Conservation (phyloP, 2,797 vertebrate species). For the Bufotes viridis region DNA sequence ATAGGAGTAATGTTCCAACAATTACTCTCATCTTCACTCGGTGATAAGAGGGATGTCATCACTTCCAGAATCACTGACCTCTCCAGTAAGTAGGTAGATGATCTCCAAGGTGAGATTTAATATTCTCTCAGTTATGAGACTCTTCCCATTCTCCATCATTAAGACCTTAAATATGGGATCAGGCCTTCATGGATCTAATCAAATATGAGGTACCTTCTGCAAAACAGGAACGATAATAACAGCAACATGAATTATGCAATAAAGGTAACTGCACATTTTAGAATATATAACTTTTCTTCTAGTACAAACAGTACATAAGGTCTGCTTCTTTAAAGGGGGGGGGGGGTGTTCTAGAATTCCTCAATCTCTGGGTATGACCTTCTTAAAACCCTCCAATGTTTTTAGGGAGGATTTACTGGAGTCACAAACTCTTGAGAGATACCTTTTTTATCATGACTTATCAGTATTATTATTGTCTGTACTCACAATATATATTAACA, state of each 20-base stretch:
- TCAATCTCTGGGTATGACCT: too few relatives aligned
- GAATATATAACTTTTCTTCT: neutral
- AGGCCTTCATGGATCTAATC: neutral
- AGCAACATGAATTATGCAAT: neutral
- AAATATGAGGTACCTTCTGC: neutral
- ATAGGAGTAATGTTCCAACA: neutral
- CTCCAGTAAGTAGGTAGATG: conserved; percentile 14
- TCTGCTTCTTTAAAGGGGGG: too few relatives aligned
- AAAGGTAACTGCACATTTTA: neutral
- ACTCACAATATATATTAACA: too few relatives aligned
- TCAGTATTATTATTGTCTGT: too few relatives aligned
- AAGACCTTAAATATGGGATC: neutral
- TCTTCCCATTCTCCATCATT: conserved; percentile 7
- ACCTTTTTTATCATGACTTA: too few relatives aligned
- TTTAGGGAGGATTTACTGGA: too few relatives aligned
- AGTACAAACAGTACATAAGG: too few relatives aligned
- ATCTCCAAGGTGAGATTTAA: conserved; percentile 19
- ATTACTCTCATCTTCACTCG: neutral
- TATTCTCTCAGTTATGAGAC: neutral
- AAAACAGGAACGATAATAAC: neutral
- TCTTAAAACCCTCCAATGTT: too few relatives aligned
- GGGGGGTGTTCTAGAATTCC: too few relatives aligned
- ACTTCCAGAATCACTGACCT: neutral
- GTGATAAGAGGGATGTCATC: neutral
- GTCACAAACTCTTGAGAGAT: too few relatives aligned